These are phyloP conservation scores for Romanogobio albipinnatus DNA, from an alignment of 2,113 vertebrate genomes.

Conservation along the genomic window DNA sequence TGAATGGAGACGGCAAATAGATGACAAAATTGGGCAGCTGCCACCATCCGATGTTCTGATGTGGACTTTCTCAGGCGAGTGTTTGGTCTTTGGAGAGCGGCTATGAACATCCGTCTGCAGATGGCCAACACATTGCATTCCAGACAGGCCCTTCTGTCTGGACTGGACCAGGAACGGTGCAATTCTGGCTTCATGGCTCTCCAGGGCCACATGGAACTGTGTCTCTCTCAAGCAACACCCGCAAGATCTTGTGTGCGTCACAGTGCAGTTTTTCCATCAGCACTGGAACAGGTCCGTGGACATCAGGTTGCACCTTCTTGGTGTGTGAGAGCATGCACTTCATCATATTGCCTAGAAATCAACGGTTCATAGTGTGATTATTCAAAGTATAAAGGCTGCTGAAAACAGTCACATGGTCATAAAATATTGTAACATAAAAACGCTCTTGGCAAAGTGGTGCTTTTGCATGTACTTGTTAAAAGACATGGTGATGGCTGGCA, in stretches of 20 bases:
- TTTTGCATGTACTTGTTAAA: constrained; percentile 26
- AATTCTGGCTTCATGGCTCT: constrained; percentile 60
- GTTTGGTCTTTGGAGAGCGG: constrained; percentile 40
- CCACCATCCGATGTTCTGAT: constrained; percentile 30
- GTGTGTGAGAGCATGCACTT: constrained; percentile 11
- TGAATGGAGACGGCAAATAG: background rate
- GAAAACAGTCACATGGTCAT: constrained; percentile 50
- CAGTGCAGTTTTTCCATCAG: constrained; percentile 58
- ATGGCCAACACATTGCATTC: constrained; percentile 77
- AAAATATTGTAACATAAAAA: constrained; percentile 39
- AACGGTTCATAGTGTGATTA: constrained; percentile 52
- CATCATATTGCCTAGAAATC: constrained; percentile 50
- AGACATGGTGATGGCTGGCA: constrained; percentile 15
- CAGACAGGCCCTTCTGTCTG: constrained; percentile 69
- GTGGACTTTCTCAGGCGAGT: constrained; percentile 14
- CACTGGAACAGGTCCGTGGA: constrained; percentile 47
- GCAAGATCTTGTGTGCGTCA: constrained; percentile 42
- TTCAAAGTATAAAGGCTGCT: constrained; percentile 49
- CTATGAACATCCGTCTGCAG: constrained; percentile 67
- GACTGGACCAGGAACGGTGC: constrained; percentile 54
- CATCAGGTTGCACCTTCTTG: constrained; percentile 32
- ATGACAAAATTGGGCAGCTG: constrained; percentile 28
- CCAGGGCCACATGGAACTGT: constrained; percentile 52
- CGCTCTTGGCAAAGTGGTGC: background rate
- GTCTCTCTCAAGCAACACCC: constrained; percentile 45